Evolutionary conservation across 2,113 vertebrate genomes (phyloP), one percentile per base, ranked within the genome.

Genomic region (Cardinalis cardinalis): DNA sequence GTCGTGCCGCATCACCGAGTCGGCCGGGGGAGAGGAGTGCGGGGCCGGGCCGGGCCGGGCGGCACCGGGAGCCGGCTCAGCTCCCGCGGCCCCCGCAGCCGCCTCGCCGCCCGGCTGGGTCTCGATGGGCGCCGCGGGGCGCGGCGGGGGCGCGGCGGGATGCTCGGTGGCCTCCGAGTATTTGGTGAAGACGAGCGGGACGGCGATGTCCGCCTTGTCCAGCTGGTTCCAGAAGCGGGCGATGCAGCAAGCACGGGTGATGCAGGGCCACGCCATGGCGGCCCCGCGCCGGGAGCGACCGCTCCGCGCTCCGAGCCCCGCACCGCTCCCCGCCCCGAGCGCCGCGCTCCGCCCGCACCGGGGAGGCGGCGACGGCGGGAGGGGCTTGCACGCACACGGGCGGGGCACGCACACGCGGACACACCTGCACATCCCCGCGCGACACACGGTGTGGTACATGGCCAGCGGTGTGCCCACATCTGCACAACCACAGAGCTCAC

Each of bases 201-300:
- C 99, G 20, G 99, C 98, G 72, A 99, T 99, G 97, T 99, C 99
- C 53, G 99, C 98, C 94, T 99, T 99, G 96, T 99, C 99, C 95
- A 99, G 97, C 97, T 99, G 99, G 96, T 98, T 99, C 99, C 99
- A 99, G 97, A 99, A 99, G 49, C 99, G 99, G 73, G 99, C 98
- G 95, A 99, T 99, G 97, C 99, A 99, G 98, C 99, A 99, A 49
- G 99, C 99, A 97, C 99, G 98, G 95, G 98, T 98, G 96, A 99
- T 99, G 94, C 99, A 99, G 84, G 99, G 99, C 99, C 99, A 99
- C 89, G 99, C 99, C 99, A 99, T 99, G 96, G 87, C 65, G 88
- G 79, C 78, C 43, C 90, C 66, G 40, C 46, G 63, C 79, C 12
- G 14, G 49, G 38, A 69, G 66, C 63, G 23, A 40, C 53, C 55